Base-by-base conservation (phyloP, 2,113 vertebrate species). In the Ameiurus melas region DNA sequence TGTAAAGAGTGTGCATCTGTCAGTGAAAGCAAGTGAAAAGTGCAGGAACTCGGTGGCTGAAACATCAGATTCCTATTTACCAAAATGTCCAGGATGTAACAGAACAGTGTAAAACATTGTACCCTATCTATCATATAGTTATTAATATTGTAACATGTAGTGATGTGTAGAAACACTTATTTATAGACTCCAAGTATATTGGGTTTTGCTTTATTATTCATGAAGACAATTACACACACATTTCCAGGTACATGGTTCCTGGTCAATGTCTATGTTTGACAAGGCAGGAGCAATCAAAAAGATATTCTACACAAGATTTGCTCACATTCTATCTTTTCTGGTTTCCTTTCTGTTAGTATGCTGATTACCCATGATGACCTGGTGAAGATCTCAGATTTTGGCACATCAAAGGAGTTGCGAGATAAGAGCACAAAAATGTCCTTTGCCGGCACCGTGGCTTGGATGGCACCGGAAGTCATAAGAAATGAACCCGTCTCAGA, bases 381-480 rank as follows among this genome's bases (percentile, higher is more conserved):
- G 91, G 98, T 99, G 93, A 99, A 99, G 96, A 99, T 99, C 95
- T 99, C 98, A 0, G 98, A 99, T 93, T 99, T 99, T 43, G 98
- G 98, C 90, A 99, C 98, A 9, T 99, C 98, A 89, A 99, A 99
- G 93, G 98, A 99, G 91, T 95, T 99, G 91, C 97, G 95, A 17
- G 98, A 99, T 95, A 99, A 99, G 93, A 99, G 98, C 95, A 99
- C 98, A 93, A 99, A 99, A 95, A 99, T 99, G 98, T 99, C 98
- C 58, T 99, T 99, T 2, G 98, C 98, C 0, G 98, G 98, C 88
- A 99, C 98, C 0, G 98, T 99, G 93, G 98, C 98, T 93, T 99
- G 98, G 98, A 99, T 99, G 98, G 98, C 98, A 0, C 98, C 98
- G 0, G 98, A 99, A 93, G 98, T 99, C 87, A 99, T 99, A 90